Conservation (phyloP, 2,888 invertebrate genomes). For the Geotrupes spiniger region DNA sequence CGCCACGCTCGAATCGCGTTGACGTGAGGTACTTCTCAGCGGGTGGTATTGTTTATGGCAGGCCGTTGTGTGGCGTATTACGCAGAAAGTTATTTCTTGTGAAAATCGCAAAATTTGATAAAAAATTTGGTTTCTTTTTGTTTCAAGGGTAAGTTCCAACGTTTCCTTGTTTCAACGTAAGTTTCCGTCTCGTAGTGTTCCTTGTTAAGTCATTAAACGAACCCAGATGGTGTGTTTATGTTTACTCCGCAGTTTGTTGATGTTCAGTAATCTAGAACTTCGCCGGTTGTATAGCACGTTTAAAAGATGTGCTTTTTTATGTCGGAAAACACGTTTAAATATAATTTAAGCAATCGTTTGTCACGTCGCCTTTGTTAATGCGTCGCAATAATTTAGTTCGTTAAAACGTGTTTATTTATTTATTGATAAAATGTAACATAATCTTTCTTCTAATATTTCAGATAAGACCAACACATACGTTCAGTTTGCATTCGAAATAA, state of each 20-base stretch:
- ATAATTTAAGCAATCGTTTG: background rate
- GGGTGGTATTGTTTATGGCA: constrained; percentile 41
- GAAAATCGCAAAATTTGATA: constrained; percentile 19
- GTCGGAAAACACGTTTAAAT: no score
- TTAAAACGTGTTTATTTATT: no score
- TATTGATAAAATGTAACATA: no score
- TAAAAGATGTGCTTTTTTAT: no score
- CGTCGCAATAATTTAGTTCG: no score
- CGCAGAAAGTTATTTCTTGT: constrained; percentile 38
- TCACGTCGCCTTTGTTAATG: background rate
- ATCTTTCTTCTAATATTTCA: no score
- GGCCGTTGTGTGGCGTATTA: constrained; percentile 40
- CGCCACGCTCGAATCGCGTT: background rate
- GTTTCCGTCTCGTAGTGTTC: background rate
- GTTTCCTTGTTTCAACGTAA: no score
- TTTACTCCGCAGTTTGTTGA: constrained; percentile 18
- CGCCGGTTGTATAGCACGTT: no score
- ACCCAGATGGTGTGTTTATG: constrained; percentile 18
- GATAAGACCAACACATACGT: no score
- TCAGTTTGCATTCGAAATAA: constrained; percentile 7
- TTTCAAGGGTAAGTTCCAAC: background rate
- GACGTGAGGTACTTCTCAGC: constrained; percentile 27
- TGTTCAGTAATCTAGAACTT: constrained; percentile 7
- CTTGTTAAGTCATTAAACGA: background rate
- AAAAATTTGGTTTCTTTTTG: background rate